Base-by-base conservation (phyloP, 2,797 vertebrate species). In the Mastacembelus armatus region DNA sequence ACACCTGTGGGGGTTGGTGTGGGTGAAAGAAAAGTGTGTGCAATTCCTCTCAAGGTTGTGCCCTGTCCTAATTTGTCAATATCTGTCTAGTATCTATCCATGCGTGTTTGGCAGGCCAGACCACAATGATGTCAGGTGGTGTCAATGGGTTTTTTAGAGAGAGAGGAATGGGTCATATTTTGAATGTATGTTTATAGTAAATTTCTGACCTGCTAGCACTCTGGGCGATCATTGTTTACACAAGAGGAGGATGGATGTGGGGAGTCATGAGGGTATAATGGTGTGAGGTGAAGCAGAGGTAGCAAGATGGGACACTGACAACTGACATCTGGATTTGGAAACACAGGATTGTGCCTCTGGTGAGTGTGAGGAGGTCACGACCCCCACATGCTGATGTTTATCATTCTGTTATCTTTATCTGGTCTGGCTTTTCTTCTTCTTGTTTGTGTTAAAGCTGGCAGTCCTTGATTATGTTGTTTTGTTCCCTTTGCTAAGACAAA, bases 151-250 rank as follows among this genome's bases (percentile, higher is more conserved):
- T 80, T 74, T 64, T 56, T 44, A 21, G 29, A 52, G 45, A 38
- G n/a, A 11, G 30, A 30, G 8, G 35, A 30, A 47, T 55, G 66
- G 54, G 56, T 65, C 29, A 54, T 66, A 65, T 50, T 36, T 36
- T 22, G 59, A 77, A 78, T 74, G 66, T 66, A 66, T 87, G 80
- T 84, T 81, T 76, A 50, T 35, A 71, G 66, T 75, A 54, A 65
- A 77, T 80, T 81, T 55, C 57, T 64, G 61, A 21, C 67, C 45
- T 42, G 38, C 60, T 42, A 19, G 64, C 62, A 42, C 73, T 67
- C 56, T 43, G 66, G 75, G 79, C 59, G 14, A 3, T 77, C 62
- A 52, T 26, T 88, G 84, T 90, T 91, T 89, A 88, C 70, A 71
- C 42, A 71, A 77, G 2, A 29, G 63, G 49, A 60, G 27, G 70